phyloP scores from a whole-genome alignment of 2,888 invertebrate species.

The Drosophila trichaetosa region DNA sequence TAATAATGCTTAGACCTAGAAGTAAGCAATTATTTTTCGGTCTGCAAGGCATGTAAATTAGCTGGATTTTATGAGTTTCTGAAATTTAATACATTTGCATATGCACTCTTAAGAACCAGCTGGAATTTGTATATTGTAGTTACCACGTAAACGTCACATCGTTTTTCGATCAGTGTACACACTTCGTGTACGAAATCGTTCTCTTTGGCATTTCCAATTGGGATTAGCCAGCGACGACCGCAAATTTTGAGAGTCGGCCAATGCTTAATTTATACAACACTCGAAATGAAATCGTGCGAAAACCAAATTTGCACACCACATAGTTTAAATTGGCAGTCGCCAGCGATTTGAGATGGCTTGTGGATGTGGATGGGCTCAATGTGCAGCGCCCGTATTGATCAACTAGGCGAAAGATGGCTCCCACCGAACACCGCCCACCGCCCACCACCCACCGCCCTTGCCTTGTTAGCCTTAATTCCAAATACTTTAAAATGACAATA shows the following conservation, averaged over 20 bases:
- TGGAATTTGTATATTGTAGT: neutral
- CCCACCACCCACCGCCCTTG: neutral
- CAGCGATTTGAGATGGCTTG: conserved; percentile 5
- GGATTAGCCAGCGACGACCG: conserved; percentile 23
- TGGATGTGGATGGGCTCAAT: conserved; percentile 6
- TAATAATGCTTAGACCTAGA: neutral
- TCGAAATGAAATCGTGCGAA: conserved; percentile 74
- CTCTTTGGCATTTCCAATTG: conserved; percentile 16
- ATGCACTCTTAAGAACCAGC: neutral
- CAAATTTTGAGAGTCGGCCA: conserved; percentile 49
- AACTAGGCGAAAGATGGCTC: conserved; percentile 22
- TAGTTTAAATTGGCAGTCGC: conserved; percentile 29
- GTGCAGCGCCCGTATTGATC: conserved; percentile 23
- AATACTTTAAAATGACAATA: conserved; percentile 14
- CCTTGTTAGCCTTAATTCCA: neutral
- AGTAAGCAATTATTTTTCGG: neutral
- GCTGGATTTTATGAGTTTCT: neutral
- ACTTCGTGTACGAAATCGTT: conserved; percentile 9
- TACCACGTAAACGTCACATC: neutral
- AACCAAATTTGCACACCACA: conserved; percentile 66
- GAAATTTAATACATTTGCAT: neutral
- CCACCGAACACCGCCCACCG: neutral
- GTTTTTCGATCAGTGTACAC: conserved; percentile 4
- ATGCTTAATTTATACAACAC: conserved; percentile 69
- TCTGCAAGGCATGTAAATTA: neutral